A percentile compares a stretch with the other conserved stretches of the same genome.
Evolutionary conservation across 2,888 invertebrate genomes (phyloP).

Genomic region (Eupsilia transversa): DNA sequence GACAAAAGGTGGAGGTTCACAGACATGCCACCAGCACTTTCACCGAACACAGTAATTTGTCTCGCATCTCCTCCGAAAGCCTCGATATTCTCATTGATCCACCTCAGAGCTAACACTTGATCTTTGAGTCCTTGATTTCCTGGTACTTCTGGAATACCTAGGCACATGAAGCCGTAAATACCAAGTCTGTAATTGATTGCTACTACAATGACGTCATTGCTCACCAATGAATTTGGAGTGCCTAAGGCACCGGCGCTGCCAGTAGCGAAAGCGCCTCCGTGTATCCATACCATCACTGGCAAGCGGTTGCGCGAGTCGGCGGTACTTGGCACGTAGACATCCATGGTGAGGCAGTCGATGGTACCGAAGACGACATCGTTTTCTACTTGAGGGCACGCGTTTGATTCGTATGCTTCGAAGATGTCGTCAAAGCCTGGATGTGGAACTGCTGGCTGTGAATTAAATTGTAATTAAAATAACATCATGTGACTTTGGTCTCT

Average conservation of each 20-base stretch:
- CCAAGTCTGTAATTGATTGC: slow-evolving; percentile 55
- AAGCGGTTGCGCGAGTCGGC: slow-evolving; percentile 45
- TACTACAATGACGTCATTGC: slow-evolving; percentile 55
- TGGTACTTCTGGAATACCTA: slow-evolving; percentile 66
- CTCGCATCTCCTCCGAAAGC: slow-evolving; percentile 70
- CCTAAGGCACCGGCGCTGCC: slow-evolving; percentile 5
- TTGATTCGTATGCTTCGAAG: slow-evolving; percentile 66
- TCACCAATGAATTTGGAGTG: slow-evolving; percentile 29
- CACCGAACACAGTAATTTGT: slow-evolving; percentile 68
- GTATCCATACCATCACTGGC: slow-evolving; percentile 59
- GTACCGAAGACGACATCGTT: slow-evolving; percentile 40
- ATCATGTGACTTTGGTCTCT: too few relatives aligned
- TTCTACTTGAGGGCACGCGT: slow-evolving; percentile 59
- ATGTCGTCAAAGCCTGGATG: slow-evolving; percentile 55
- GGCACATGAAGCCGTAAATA: slow-evolving; percentile 71
- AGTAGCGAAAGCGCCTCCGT: slow-evolving; percentile 38
- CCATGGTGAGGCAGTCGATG: slow-evolving; percentile 64
- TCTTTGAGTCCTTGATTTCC: slow-evolving; percentile 77
- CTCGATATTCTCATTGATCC: slow-evolving; percentile 73
- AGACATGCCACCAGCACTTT: slow-evolving; percentile 70
- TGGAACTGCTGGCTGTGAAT: slow-evolving; percentile 59
- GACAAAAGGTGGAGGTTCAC: slow-evolving; percentile 49
- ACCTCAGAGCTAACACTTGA: slow-evolving; percentile 70
- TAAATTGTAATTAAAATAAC: background rate
- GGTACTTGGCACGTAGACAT: slow-evolving; percentile 64